Conservation (phyloP, 2,888 invertebrate genomes). For the Encarsia formosa region DNA sequence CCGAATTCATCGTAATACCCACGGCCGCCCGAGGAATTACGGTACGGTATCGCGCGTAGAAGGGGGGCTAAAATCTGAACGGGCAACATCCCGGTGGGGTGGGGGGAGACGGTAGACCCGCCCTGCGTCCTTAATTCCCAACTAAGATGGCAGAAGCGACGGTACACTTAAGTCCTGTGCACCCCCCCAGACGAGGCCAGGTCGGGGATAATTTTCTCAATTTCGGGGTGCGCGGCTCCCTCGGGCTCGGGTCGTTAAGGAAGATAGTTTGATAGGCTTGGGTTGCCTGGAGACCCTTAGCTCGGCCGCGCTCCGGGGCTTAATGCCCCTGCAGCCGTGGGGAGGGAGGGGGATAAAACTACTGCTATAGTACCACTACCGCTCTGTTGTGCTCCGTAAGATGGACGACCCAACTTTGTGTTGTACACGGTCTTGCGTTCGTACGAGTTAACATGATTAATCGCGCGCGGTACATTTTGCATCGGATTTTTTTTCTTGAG, state of each 20-base stretch:
- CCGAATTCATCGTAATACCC: slow-evolving; percentile 21
- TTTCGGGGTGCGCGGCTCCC: slow-evolving; percentile 46
- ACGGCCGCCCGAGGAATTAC: too few species aligned
- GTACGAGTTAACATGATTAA: too few species aligned
- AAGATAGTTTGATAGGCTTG: slow-evolving; percentile 52
- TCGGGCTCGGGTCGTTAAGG: slow-evolving; percentile 50
- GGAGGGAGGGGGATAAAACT: too few species aligned
- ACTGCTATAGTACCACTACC: too few species aligned
- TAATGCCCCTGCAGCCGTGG: too few species aligned
- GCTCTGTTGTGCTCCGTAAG: too few species aligned
- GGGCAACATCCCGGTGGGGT: slow-evolving; percentile 16
- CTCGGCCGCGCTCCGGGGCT: background rate
- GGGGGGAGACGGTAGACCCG: slow-evolving; percentile 24
- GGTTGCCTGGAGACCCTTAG: slow-evolving; percentile 49
- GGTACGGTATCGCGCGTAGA: background rate
- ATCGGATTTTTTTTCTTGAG: too few species aligned
- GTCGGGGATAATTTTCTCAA: slow-evolving; percentile 51
- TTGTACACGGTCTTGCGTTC: too few species aligned
- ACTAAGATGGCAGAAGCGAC: slow-evolving; percentile 46
- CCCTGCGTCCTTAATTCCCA: slow-evolving; percentile 49
- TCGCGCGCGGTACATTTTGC: too few species aligned
- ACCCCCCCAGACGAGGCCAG: slow-evolving; percentile 1
- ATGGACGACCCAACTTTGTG: too few species aligned
- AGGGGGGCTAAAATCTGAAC: slow-evolving; percentile 21
- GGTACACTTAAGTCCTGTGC: slow-evolving; percentile 12